A percentile compares a stretch with the other conserved stretches of the same genome.
phyloP scores from a whole-genome alignment of 2,888 invertebrate genomes.

The Tipula confusa region DNA sequence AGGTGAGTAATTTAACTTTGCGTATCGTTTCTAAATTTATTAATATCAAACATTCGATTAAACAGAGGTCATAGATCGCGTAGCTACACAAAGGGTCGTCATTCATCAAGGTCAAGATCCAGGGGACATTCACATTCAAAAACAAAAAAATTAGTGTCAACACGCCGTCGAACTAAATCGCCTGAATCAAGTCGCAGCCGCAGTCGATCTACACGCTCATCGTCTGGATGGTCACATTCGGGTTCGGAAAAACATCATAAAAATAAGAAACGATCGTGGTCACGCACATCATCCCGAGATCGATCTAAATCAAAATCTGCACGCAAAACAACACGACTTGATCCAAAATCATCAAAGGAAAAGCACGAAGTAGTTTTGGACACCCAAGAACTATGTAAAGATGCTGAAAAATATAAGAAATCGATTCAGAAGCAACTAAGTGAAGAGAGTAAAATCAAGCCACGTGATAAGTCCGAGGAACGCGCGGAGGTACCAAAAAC shows the following conservation, averaged over 20 bases:
- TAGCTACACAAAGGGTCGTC: slow-evolving; percentile 42
- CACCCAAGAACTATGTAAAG: slow-evolving; percentile 44
- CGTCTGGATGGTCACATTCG: slow-evolving; percentile 30
- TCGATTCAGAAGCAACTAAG: slow-evolving; percentile 44
- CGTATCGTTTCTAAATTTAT: slow-evolving; percentile 35
- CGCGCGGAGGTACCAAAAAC: neutral
- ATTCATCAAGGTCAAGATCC: slow-evolving; percentile 44
- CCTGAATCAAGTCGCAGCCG: slow-evolving; percentile 41
- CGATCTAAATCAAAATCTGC: slow-evolving; percentile 37
- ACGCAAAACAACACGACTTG: neutral
- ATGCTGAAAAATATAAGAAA: slow-evolving; percentile 45
- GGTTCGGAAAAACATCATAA: slow-evolving; percentile 35
- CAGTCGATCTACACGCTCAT: slow-evolving; percentile 41
- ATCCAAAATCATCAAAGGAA: neutral
- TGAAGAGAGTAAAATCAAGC: neutral
- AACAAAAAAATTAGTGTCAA: slow-evolving; percentile 33
- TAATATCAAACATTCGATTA: slow-evolving; percentile 38
- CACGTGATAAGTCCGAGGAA: neutral
- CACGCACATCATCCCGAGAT: slow-evolving; percentile 39
- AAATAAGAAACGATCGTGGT: slow-evolving; percentile 38
- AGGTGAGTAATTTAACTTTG: slow-evolving; percentile 35
- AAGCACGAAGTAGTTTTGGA: slow-evolving; percentile 38
- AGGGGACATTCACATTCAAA: slow-evolving; percentile 38
- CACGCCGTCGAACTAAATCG: slow-evolving; percentile 35
- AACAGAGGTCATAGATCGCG: slow-evolving; percentile 45